These are phyloP conservation scores for Spialia ferax DNA, from an alignment of 2,888 invertebrate species.

Conservation along the genomic window DNA sequence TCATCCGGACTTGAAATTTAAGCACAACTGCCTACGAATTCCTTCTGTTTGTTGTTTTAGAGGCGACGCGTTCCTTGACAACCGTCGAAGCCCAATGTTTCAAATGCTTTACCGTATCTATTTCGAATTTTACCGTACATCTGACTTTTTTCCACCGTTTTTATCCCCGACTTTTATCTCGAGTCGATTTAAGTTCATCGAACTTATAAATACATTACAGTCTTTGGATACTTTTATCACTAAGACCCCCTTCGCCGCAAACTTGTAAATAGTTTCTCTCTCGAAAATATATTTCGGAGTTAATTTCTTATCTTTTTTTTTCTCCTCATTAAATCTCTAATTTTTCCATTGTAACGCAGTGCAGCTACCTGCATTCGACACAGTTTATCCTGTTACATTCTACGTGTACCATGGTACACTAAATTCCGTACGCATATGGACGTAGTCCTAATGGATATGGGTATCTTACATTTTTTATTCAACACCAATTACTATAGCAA, in stretches of 20 bases:
- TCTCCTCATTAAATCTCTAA: slow-evolving; percentile 58
- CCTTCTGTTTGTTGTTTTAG: slow-evolving; percentile 46
- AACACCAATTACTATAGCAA: slow-evolving; percentile 37
- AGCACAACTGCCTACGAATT: slow-evolving; percentile 50
- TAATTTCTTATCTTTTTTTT: slow-evolving; percentile 62
- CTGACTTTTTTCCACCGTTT: slow-evolving; percentile 75
- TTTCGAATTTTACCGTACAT: slow-evolving; percentile 69
- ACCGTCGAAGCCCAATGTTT: slow-evolving; percentile 49
- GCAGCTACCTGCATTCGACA: slow-evolving; percentile 34
- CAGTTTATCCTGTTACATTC: slow-evolving; percentile 40
- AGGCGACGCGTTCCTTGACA: slow-evolving; percentile 52
- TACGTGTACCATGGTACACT: slow-evolving; percentile 37
- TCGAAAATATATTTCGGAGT: slow-evolving; percentile 85
- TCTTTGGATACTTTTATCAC: slow-evolving; percentile 85
- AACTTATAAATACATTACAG: slow-evolving; percentile 83
- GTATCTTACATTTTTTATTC: slow-evolving; percentile 30
- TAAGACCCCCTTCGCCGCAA: slow-evolving; percentile 79
- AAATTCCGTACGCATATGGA: slow-evolving; percentile 47
- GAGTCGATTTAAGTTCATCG: slow-evolving; percentile 77
- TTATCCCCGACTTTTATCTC: slow-evolving; percentile 69
- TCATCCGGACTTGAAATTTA: slow-evolving; percentile 41
- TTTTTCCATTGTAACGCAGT: slow-evolving; percentile 44
- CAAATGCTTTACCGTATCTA: slow-evolving; percentile 60
- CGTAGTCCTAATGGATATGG: slow-evolving; percentile 40
- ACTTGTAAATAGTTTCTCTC: slow-evolving; percentile 81